Evolutionary conservation across 92 coral and sea anemone genomes (phyloP).

Genomic region (Umimayanthus chanpuru): DNA sequence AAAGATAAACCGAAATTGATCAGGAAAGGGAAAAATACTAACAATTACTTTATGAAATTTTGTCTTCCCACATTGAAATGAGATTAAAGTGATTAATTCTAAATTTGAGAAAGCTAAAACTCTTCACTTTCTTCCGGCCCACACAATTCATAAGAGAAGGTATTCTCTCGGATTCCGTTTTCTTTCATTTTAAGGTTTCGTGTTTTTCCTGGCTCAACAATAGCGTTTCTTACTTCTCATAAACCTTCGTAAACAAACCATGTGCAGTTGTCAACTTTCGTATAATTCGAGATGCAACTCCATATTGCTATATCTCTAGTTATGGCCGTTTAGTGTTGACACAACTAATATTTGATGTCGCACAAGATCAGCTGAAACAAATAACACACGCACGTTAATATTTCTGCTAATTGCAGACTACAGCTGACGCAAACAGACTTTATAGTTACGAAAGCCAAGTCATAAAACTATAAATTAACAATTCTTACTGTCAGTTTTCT

Average conservation of each 20-base stretch:
- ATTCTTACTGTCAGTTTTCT: not conserved
- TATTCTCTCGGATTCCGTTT: slow-evolving; percentile 18
- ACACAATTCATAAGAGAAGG: slow-evolving; percentile 5
- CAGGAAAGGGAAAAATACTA: slow-evolving; percentile 16
- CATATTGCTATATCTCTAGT: slow-evolving; percentile 35
- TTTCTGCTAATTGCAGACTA: slow-evolving; percentile 26
- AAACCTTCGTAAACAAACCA: slow-evolving; percentile 24
- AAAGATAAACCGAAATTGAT: slow-evolving; percentile 22
- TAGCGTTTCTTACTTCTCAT: not conserved
- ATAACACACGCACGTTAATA: slow-evolving; percentile 25
- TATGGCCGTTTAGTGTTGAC: slow-evolving; percentile 35
- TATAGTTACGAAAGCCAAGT: slow-evolving; percentile 11
- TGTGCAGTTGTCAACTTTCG: not conserved
- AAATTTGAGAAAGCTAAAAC: slow-evolving; percentile 5
- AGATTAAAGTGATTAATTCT: slow-evolving; percentile 41
- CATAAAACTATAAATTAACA: slow-evolving; percentile 18
- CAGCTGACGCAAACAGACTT: slow-evolving; percentile 45
- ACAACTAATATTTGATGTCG: slow-evolving; percentile 38
- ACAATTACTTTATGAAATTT: slow-evolving; percentile 27
- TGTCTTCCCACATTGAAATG: slow-evolving; percentile 25
- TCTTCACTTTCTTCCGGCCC: slow-evolving; percentile 29
- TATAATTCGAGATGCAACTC: not conserved
- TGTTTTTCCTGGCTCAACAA: slow-evolving; percentile 29
- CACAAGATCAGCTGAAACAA: slow-evolving; percentile 34
- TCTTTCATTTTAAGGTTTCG: not conserved